phyloP scores from a whole-genome alignment of 2,113 vertebrate genomes.

The Phyllopteryx taeniolatus region DNA sequence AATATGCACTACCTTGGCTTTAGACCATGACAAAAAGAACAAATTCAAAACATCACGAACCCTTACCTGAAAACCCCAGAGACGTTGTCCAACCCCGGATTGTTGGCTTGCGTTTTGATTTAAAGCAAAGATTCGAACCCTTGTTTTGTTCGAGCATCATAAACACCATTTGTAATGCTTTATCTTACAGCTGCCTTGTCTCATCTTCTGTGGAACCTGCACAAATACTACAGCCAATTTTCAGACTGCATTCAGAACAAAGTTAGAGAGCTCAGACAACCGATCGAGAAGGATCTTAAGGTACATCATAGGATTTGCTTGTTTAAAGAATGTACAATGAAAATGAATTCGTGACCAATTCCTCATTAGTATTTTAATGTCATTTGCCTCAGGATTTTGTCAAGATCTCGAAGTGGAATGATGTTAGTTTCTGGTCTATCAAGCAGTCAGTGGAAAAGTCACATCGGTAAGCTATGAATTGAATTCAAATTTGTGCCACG shows the following conservation, averaged over 20 bases:
- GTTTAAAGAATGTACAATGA: neutral
- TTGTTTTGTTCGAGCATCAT: neutral
- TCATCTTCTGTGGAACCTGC: conserved; percentile 90
- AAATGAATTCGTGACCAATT: neutral
- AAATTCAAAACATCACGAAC: too few relatives aligned
- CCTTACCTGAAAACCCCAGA: too few relatives aligned
- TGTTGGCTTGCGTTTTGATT: too few relatives aligned
- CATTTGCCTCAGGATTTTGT: conserved; percentile 84
- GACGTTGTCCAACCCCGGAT: too few relatives aligned
- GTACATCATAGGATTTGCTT: conserved; percentile 53
- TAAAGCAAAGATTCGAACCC: neutral
- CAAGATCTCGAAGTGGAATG: conserved; percentile 96
- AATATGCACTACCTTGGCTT: too few relatives aligned
- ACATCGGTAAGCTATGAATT: conserved; percentile 78
- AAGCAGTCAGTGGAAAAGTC: conserved; percentile 97
- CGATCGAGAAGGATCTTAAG: conserved; percentile 96
- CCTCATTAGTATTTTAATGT: neutral
- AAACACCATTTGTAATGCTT: conserved; percentile 3
- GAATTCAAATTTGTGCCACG: neutral
- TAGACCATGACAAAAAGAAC: too few relatives aligned
- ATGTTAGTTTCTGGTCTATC: conserved; percentile 96
- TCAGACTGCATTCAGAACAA: conserved; percentile 78
- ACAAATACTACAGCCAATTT: conserved; percentile 93
- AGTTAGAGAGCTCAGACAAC: conserved; percentile 82
- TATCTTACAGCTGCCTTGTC: conserved; percentile 77